phyloP scores from a whole-genome alignment of 2,113 vertebrate genomes.

The Festucalex cinctus region DNA sequence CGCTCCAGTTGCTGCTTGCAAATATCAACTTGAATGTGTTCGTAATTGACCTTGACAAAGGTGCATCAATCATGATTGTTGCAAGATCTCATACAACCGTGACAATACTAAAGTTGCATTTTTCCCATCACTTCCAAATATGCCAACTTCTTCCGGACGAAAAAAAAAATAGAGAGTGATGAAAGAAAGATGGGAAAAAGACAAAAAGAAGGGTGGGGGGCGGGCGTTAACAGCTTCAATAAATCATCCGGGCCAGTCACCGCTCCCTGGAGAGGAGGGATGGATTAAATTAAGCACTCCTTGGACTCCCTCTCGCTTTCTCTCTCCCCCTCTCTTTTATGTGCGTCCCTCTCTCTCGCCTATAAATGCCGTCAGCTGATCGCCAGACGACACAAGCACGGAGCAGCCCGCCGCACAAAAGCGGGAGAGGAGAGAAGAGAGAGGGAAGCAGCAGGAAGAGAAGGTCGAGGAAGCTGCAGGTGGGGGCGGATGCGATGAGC shows the following conservation, averaged over 20 bases:
- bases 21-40: not conserved
- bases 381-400: slow-evolving; percentile 70
- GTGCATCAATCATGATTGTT: not conserved
- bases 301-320: slow-evolving; percentile 55
- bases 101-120: slow-evolving; percentile 46
- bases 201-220: slow-evolving; percentile 39
- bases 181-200: slow-evolving; percentile 20
- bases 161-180: slow-evolving; percentile 20
- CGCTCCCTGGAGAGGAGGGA: slow-evolving; percentile 77
- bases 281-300: slow-evolving; percentile 83
- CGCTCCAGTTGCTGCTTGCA: not conserved
- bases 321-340: slow-evolving; percentile 61
- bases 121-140: slow-evolving; percentile 65
- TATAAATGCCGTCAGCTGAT: slow-evolving; percentile 83
- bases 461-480: slow-evolving; percentile 36
- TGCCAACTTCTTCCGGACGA: slow-evolving; percentile 36
- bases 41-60: not conserved
- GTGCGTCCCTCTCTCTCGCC: slow-evolving; percentile 46
- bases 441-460: slow-evolving; percentile 22
- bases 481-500: slow-evolving; percentile 28
- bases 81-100: not conserved
- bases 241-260: slow-evolving; percentile 76
- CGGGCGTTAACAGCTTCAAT: slow-evolving; percentile 74
- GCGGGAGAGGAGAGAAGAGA: slow-evolving; percentile 44
- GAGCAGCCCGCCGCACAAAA: slow-evolving; percentile 56